Percentiles rank a stretch among this genome's conserved stretches.
These are phyloP conservation scores for Dolichallabes microphthalmus DNA, from an alignment of 2,113 vertebrate species.

Conservation along the genomic window DNA sequence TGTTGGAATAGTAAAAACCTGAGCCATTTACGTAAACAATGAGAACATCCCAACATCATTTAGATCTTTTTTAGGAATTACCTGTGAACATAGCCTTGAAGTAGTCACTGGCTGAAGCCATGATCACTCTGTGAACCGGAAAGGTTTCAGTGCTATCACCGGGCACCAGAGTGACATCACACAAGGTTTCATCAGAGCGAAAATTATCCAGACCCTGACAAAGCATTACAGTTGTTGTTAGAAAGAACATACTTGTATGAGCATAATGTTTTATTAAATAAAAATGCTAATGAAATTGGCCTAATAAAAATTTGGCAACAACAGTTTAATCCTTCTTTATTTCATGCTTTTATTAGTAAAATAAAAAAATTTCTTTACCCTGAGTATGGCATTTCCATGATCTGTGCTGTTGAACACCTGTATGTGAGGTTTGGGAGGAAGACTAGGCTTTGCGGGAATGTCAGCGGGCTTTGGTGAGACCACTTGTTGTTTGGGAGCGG, in stretches of 20 bases:
- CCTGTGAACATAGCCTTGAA: slow-evolving; percentile 82
- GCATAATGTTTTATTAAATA: not conserved
- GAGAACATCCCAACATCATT: too few species aligned
- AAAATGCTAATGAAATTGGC: not conserved
- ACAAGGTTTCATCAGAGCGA: slow-evolving; percentile 67
- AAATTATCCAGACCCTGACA: slow-evolving; percentile 71
- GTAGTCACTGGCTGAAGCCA: slow-evolving; percentile 80
- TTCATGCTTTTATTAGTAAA: not conserved
- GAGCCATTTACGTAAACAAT: too few species aligned
- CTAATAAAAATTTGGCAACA: not conserved
- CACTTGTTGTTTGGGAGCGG: slow-evolving; percentile 43
- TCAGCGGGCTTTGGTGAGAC: slow-evolving; percentile 56
- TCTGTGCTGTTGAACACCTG: slow-evolving; percentile 69
- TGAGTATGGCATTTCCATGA: slow-evolving; percentile 66
- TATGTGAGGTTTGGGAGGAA: slow-evolving; percentile 63
- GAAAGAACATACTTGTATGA: too few species aligned
- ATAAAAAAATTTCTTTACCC: slow-evolving; percentile 57
- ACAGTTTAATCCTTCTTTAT: not conserved
- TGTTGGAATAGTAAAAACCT: not conserved
- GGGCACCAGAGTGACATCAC: slow-evolving; percentile 74
- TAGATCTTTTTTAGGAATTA: slow-evolving; percentile 1
- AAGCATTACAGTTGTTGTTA: not conserved
- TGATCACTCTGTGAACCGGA: slow-evolving; percentile 76
- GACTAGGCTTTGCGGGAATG: slow-evolving; percentile 61
- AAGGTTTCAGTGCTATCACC: slow-evolving; percentile 73